These are phyloP conservation scores for Drosophila gunungcola DNA, from an alignment of 1,140 invertebrate genomes.

Conservation along the genomic window DNA sequence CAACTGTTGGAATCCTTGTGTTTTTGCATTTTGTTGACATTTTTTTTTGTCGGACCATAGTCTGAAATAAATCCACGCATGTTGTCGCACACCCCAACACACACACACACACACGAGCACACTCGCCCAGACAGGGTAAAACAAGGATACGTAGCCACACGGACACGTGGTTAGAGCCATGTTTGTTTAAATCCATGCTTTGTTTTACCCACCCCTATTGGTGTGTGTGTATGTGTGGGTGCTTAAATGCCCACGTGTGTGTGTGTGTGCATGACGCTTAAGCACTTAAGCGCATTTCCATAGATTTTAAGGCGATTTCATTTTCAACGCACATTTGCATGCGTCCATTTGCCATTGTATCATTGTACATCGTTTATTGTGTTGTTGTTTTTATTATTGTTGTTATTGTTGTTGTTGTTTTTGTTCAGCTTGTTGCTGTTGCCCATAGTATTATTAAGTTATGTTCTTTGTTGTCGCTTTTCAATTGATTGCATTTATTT, in stretches of 20 bases:
- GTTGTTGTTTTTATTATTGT: too few relatives aligned
- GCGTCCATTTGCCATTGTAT: slow-evolving; percentile 46
- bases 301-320: slow-evolving; percentile 73
- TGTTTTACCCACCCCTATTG: background rate
- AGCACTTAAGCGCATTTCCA: slow-evolving; percentile 73
- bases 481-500: slow-evolving; percentile 51
- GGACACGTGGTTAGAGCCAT: slow-evolving; percentile 61
- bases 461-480: slow-evolving; percentile 33
- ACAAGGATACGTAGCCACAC: slow-evolving; percentile 41
- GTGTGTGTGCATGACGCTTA: slow-evolving; percentile 37
- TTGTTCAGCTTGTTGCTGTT: slow-evolving; percentile 1
- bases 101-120: background rate
- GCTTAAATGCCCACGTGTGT: slow-evolving; percentile 1
- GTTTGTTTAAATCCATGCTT: slow-evolving; percentile 60
- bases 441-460: slow-evolving; percentile 43
- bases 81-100: slow-evolving; percentile 14
- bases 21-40: slow-evolving; percentile 1
- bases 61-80: slow-evolving; percentile 55
- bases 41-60: slow-evolving; percentile 12
- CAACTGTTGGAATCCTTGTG: slow-evolving; percentile 4
- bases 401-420: too few relatives aligned
- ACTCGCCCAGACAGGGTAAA: slow-evolving; percentile 6
- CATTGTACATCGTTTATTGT: slow-evolving; percentile 4
- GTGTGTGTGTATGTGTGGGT: slow-evolving; percentile 10
- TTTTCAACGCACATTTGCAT: slow-evolving; percentile 70